Evolutionary conservation across 2,113 vertebrate genomes (phyloP), one percentile per base, ranked within the genome.

Genomic region (Sinocyclocheilus grahami): DNA sequence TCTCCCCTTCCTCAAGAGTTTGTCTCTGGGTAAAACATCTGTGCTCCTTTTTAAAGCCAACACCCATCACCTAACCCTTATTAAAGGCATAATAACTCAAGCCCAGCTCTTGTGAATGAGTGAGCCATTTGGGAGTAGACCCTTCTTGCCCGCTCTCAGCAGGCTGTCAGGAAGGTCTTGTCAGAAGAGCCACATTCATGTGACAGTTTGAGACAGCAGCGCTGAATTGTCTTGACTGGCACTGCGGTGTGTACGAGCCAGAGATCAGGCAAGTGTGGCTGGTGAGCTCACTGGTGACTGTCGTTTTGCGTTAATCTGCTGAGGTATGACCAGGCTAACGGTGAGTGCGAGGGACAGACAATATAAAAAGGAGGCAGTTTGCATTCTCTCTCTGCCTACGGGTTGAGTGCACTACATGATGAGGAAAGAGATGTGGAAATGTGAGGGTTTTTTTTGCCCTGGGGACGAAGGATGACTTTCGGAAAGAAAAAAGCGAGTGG

Each of bases 161-260:
- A 87, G 83, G 63, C 65, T 79, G 79, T 83, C 83, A 87, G 86
- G 42, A 74, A 67, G 79, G 74, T 37, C 83, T 87, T 58, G 76
- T 85, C 72, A 51, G 85, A 83, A 85, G 74, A 85, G 83, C 79
- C 62, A 87, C 86, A 89, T 89, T 89, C 58, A 87, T 79, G 82
- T 84, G 83, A 85, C 83, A 86, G 83, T 89, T 87, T 79, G 86
- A 89, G 79, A 55, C 42, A 85, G 86, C 72, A 55, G 39, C 51
- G 42, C 78, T 85, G 74, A 89, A 89, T 85, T 63, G 79, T 72
- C 76, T 75, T 89, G 88, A 87, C 86, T 85, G 75, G 74, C 30
- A 85, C 85, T 87, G 85, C 46, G 8, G 78, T 71, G 53, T 51
- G 69, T 51, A 53, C 12, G 48, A 85, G 85, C 39, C 84, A 78